A percentile compares a stretch with the other conserved stretches of the same genome.
Evolutionary conservation across 2,888 invertebrate species (phyloP).

Genomic region (Scrobipalpa atriplicella): DNA sequence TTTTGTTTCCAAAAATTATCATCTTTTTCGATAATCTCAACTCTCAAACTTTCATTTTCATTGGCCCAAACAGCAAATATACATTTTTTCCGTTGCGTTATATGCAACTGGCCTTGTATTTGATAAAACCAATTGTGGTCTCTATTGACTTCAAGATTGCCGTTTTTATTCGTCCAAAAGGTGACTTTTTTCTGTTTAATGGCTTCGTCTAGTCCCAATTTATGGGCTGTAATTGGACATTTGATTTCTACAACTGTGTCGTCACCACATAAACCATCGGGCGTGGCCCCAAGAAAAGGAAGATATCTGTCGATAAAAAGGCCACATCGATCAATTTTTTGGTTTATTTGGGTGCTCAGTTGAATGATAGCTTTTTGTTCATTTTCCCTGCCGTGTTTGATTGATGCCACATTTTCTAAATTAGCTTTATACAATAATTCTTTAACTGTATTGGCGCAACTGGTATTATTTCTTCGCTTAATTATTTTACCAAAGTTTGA

Average conservation of each 20-base stretch:
- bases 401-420: constrained; percentile 22
- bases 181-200: constrained; percentile 11
- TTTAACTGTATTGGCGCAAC: constrained; percentile 20
- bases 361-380: constrained; percentile 30
- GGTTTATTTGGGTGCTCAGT: constrained; percentile 27
- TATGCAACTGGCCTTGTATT: constrained; percentile 11
- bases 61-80: constrained; percentile 9
- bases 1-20: constrained; percentile 1
- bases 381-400: constrained; percentile 34
- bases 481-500: constrained; percentile 35
- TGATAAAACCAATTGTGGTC: not conserved
- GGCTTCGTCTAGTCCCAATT: not conserved
- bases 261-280: not conserved
- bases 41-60: not conserved
- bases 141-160: not conserved
- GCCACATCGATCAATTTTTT: constrained; percentile 30
- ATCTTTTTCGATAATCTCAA: constrained; percentile 10
- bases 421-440: constrained; percentile 1
- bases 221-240: constrained; percentile 7
- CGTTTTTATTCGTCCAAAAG: not conserved
- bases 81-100: not conserved
- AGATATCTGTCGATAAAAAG: constrained; percentile 32
- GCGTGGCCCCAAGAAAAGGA: constrained; percentile 21
- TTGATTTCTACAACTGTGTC: constrained; percentile 7
- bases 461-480: constrained; percentile 25